Base-by-base conservation (phyloP, 2,797 vertebrate genomes). In the Tauraco hartlaubi region DNA sequence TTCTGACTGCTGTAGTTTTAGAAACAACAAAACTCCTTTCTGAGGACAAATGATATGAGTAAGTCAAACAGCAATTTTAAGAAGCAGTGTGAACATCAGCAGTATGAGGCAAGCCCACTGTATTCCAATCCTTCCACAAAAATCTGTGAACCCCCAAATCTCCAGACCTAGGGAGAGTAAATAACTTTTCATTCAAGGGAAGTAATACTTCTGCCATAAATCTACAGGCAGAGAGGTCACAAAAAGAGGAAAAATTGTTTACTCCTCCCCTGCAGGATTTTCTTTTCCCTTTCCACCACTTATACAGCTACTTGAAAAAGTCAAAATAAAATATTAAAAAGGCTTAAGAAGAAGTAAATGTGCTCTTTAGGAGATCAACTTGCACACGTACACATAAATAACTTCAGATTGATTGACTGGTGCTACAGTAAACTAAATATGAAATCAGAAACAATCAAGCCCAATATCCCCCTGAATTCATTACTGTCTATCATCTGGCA, bases 31-130 rank as follows among this genome's bases (percentile, higher is more conserved):
- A 90, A 86, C 31, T 79, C 56, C n/a, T 85, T 95, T 95, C 69
- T 59, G 67, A 93, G 91, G 76, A 96, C 71, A 94, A 95, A 97
- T 84, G 59, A 54, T 21, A 43, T 78, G 83, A 90, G 76, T 94
- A 96, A 97, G 91, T 90, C 91, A 96, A 92, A 86, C 28, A 56
- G 88, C 49, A 86, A 94, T 93, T 95, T 90, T 56, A 75, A 85
- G 68, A 23, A 63, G 46, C 29, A 1, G 11, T 5, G 35, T 68
- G 77, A 96, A 85, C 51, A 84, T 52, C 76, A 55, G 67, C 48
- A 58, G 64, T 21, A 52, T 4, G 52, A 88, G 76, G 44, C 67
- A 73, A 86, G 31, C 19, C n/a, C 35, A 31, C 28, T n/a, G 11
- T 62, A 72, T 81, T 88, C 48, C 74, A 63, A 2, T 66, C 37